A percentile compares a stretch with the other conserved stretches of the same genome.
These are phyloP conservation scores for Tachina grossa DNA, from an alignment of 2,888 invertebrate species.

Conservation along the genomic window DNA sequence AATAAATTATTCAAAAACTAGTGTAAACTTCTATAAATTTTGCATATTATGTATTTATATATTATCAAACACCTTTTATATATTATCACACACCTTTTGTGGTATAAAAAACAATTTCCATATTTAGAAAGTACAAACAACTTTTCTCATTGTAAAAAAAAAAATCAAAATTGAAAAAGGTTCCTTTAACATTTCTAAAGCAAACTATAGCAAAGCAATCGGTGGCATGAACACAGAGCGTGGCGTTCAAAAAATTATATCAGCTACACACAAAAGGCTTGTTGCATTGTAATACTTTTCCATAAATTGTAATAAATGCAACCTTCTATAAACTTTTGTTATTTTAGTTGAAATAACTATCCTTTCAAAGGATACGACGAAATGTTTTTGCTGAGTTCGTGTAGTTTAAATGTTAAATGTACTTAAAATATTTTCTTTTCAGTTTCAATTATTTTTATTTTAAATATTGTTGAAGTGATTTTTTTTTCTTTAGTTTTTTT, in stretches of 20 bases:
- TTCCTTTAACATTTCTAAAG: neutral
- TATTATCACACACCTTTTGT: too few species aligned
- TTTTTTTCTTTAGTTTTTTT: neutral
- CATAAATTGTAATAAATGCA: neutral
- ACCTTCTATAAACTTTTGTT: slow-evolving; percentile 33
- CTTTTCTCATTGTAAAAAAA: neutral
- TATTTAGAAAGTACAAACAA: neutral
- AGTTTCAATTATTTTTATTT: slow-evolving; percentile 33
- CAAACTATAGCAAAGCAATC: neutral
- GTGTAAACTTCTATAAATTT: too few species aligned
- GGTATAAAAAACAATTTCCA: neutral
- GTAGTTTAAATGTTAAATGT: slow-evolving; percentile 8
- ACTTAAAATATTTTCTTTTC: slow-evolving; percentile 29
- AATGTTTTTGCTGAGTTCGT: neutral
- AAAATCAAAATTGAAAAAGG: neutral
- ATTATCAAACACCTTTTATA: too few species aligned
- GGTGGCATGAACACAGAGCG: neutral
- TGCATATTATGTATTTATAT: too few species aligned
- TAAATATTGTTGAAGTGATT: slow-evolving; percentile 30
- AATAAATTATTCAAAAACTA: too few species aligned
- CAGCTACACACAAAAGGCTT: slow-evolving; percentile 8
- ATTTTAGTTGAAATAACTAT: slow-evolving; percentile 7
- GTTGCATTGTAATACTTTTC: slow-evolving; percentile 18
- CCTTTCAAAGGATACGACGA: slow-evolving; percentile 22
- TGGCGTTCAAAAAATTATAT: neutral